Evolutionary conservation across 1,140 invertebrate species (phyloP).

Genomic region (Hycleus cichorii): DNA sequence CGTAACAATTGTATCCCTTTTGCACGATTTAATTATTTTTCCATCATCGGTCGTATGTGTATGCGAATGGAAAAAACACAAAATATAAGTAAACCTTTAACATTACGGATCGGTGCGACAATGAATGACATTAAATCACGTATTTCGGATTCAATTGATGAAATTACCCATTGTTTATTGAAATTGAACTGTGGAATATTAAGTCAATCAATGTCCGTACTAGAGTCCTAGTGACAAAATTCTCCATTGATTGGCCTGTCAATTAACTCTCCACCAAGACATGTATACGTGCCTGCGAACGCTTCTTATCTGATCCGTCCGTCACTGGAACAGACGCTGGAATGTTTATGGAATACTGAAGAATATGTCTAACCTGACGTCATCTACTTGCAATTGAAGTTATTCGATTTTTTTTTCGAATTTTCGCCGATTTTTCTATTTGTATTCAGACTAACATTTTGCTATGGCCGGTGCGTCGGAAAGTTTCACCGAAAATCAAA

Average conservation of each 20-base stretch:
- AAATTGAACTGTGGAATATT: slow-evolving; percentile 38
- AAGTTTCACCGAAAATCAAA: too few relatives aligned
- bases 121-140: slow-evolving; percentile 26
- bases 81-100: too few relatives aligned
- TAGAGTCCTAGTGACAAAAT: slow-evolving; percentile 37
- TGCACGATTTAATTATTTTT: too few relatives aligned
- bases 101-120: background rate
- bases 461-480: background rate
- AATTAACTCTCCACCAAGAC: slow-evolving; percentile 38
- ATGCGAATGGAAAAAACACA: too few relatives aligned
- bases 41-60: too few relatives aligned
- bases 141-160: slow-evolving; percentile 30
- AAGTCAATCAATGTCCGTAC: slow-evolving; percentile 39
- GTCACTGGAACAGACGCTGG: slow-evolving; percentile 32
- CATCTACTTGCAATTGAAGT: slow-evolving; percentile 31
- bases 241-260: slow-evolving; percentile 39
- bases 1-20: too few relatives aligned
- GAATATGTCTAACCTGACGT: slow-evolving; percentile 32
- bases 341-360: slow-evolving; percentile 38
- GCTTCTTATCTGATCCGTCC: slow-evolving; percentile 39
- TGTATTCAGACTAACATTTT: background rate
- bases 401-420: background rate
- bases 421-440: background rate
- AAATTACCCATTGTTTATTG: slow-evolving; percentile 41
- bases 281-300: slow-evolving; percentile 39